Conservation (phyloP, 2,113 vertebrate species). For the Nesogale talazaci region DNA sequence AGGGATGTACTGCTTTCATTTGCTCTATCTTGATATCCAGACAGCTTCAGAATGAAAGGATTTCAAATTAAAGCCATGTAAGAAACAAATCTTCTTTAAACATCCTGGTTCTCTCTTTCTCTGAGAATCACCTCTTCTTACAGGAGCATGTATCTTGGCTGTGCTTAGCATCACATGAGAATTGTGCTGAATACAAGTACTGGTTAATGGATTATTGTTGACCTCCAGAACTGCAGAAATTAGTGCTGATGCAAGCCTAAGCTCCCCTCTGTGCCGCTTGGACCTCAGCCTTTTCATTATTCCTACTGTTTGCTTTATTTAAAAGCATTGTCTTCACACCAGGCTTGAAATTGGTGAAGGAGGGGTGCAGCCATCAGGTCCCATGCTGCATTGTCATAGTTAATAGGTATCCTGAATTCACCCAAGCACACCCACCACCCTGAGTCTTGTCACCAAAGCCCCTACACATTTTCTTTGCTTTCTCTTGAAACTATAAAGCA, state of each 20-base stretch:
- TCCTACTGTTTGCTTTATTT: constrained; percentile 24
- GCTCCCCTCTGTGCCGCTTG: neutral
- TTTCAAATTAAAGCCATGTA: constrained; percentile 77
- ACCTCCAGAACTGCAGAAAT: constrained; percentile 62
- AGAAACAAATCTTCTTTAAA: constrained; percentile 83
- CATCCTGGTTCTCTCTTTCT: constrained; percentile 71
- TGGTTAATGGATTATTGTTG: constrained; percentile 49
- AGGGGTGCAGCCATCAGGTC: neutral
- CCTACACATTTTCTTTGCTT: neutral
- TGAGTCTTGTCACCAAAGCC: neutral
- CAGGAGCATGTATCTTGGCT: constrained; percentile 46
- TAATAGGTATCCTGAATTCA: neutral
- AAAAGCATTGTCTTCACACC: neutral
- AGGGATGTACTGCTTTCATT: constrained; percentile 53
- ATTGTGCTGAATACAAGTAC: constrained; percentile 54
- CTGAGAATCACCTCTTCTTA: constrained; percentile 59
- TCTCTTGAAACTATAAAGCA: constrained; percentile 18
- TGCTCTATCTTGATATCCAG: constrained; percentile 68
- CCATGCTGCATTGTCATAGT: neutral
- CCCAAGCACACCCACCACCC: no score
- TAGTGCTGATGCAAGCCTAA: constrained; percentile 43
- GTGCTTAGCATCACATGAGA: constrained; percentile 53
- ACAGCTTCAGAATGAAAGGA: constrained; percentile 80
- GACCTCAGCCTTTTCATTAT: neutral
- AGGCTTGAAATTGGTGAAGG: neutral